A percentile compares a stretch with the other conserved stretches of the same genome.
Evolutionary conservation across 1,140 invertebrate genomes (phyloP).

Genomic region (Tetragonula clypearis): DNA sequence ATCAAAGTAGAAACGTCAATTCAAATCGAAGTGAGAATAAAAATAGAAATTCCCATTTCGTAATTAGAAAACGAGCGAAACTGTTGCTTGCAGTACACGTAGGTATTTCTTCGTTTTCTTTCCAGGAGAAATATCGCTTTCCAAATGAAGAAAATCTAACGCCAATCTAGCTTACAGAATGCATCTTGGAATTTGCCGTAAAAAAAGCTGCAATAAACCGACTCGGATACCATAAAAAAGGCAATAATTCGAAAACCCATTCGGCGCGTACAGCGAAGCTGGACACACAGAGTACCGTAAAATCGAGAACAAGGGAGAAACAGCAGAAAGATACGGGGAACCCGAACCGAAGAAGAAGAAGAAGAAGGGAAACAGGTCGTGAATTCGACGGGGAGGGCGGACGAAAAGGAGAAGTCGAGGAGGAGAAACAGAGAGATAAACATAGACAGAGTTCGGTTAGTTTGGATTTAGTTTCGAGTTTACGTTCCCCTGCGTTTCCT

Average conservation of each 20-base stretch:
- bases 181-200: neutral
- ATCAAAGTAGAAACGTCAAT: neutral
- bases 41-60: neutral
- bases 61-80: too few relatives aligned
- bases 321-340: neutral
- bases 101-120: neutral
- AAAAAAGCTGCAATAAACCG: neutral
- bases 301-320: conserved; percentile 15
- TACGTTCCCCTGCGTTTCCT: conserved; percentile 73
- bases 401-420: too few relatives aligned
- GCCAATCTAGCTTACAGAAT: neutral
- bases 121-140: neutral
- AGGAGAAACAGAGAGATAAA: conserved; percentile 41
- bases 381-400: neutral
- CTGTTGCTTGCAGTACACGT: neutral
- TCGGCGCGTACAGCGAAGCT: neutral
- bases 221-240: neutral
- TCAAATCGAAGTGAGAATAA: too few relatives aligned
- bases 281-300: neutral
- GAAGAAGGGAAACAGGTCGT: neutral
- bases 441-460: conserved; percentile 69
- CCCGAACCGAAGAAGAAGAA: neutral
- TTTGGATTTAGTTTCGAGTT: conserved; percentile 77
- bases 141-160: neutral
- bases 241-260: conserved; percentile 16